Percentiles rank a stretch among this genome's conserved stretches.
Conservation (phyloP, 2,888 invertebrate species). For the Drosophila kanekoi region DNA sequence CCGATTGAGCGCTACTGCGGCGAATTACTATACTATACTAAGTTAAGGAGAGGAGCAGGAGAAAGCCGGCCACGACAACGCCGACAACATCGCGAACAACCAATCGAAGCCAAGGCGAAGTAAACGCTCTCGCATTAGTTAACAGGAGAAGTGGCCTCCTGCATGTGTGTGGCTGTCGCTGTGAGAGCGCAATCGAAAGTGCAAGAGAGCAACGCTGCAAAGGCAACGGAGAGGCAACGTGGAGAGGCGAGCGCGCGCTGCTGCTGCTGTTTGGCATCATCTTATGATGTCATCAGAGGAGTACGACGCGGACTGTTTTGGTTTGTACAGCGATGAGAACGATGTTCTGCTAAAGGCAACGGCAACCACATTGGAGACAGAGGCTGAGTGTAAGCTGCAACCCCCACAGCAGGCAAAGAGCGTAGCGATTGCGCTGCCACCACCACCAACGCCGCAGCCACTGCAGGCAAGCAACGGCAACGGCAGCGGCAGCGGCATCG, state of each 20-base stretch:
- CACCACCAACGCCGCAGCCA: conserved; percentile 53
- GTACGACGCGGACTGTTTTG: conserved; percentile 97
- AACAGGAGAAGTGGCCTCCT: conserved; percentile 54
- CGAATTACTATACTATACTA: conserved; percentile 48
- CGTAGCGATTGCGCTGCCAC: conserved; percentile 38
- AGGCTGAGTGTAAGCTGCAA: conserved; percentile 86
- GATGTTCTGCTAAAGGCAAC: conserved; percentile 93
- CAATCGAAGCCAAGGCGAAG: conserved; percentile 57
- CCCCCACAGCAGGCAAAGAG: conserved; percentile 53
- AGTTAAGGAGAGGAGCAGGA: conserved; percentile 20
- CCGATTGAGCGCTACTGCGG: conserved; percentile 52
- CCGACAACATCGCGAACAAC: conserved; percentile 27
- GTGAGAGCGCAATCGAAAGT: conserved; percentile 50
- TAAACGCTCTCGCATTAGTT: conserved; percentile 40
- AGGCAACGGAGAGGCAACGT: conserved; percentile 51
- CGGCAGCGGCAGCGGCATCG: conserved; percentile 34
- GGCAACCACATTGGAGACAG: conserved; percentile 85
- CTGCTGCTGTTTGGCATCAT: conserved; percentile 88
- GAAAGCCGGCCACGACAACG: conserved; percentile 20
- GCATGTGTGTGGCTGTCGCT: conserved; percentile 48
- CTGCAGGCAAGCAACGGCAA: conserved; percentile 67
- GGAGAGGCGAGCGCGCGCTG: conserved; percentile 67
- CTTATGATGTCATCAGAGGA: conserved; percentile 98
- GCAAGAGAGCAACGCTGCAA: conserved; percentile 45
- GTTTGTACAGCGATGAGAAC: conserved; percentile 94